These are phyloP conservation scores for Nipponacmea schrenckii DNA, from an alignment of 2,888 invertebrate genomes.

Conservation along the genomic window DNA sequence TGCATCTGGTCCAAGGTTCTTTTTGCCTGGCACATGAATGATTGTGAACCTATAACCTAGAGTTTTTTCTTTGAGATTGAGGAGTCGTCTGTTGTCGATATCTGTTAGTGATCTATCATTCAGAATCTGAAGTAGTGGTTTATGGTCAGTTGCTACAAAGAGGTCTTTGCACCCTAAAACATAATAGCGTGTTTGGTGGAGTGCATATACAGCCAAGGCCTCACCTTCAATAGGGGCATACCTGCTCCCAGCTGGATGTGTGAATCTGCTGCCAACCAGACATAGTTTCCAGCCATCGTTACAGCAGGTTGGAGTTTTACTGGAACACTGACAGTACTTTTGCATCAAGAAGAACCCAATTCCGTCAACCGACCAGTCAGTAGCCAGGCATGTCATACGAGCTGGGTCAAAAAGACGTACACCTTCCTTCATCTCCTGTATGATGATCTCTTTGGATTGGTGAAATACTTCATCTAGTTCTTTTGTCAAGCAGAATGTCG, in stretches of 20 bases:
- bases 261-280: slow-evolving; percentile 38
- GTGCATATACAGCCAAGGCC: slow-evolving; percentile 28
- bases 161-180: slow-evolving; percentile 29
- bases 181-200: slow-evolving; percentile 27
- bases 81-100: slow-evolving; percentile 28
- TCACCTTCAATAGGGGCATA: slow-evolving; percentile 32
- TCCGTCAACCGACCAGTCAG: slow-evolving; percentile 35
- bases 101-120: slow-evolving; percentile 31
- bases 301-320: slow-evolving; percentile 32
- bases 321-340: slow-evolving; percentile 32
- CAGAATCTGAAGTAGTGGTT: slow-evolving; percentile 32
- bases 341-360: slow-evolving; percentile 37
- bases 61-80: slow-evolving; percentile 30
- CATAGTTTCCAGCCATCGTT: slow-evolving; percentile 32
- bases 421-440: slow-evolving; percentile 32
- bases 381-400: slow-evolving; percentile 32
- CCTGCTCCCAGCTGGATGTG: slow-evolving; percentile 29
- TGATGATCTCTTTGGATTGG: slow-evolving; percentile 30
- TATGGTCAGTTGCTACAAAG: slow-evolving; percentile 30
- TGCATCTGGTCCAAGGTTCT: too few relatives aligned
- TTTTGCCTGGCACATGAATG: slow-evolving; percentile 27
- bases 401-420: slow-evolving; percentile 33
- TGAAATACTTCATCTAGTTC: slow-evolving; percentile 25
- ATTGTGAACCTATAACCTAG: slow-evolving; percentile 27
- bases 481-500: slow-evolving; percentile 26